These are phyloP conservation scores for Falcaria lacertinaria DNA, from an alignment of 2,888 invertebrate genomes.

Conservation along the genomic window DNA sequence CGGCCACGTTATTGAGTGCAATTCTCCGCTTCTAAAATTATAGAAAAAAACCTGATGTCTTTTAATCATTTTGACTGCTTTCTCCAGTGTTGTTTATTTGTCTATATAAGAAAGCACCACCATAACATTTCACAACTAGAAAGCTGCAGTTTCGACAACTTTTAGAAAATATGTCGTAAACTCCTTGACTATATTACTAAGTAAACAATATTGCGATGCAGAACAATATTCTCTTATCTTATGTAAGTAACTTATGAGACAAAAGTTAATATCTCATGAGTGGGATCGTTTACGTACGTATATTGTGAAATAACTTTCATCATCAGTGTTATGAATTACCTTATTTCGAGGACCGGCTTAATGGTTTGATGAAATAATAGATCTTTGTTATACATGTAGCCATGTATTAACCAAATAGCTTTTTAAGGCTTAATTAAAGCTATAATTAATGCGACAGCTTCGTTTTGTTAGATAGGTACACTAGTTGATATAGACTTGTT, in stretches of 20 bases:
- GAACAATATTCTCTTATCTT: conserved; percentile 20
- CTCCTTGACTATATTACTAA: conserved; percentile 10
- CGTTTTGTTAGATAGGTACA: too few species aligned
- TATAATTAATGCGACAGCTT: too few species aligned
- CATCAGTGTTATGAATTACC: neutral
- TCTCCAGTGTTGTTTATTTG: too few species aligned
- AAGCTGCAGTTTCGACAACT: conserved; percentile 1
- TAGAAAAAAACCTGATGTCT: too few species aligned
- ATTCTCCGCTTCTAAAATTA: too few species aligned
- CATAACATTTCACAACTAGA: neutral
- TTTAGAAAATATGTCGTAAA: conserved; percentile 6
- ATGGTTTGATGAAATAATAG: neutral
- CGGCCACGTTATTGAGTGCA: too few species aligned
- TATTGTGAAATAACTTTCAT: conserved; percentile 1
- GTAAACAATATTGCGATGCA: conserved; percentile 21
- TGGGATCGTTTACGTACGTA: conserved; percentile 1
- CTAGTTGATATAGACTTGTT: too few species aligned
- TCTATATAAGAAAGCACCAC: neutral
- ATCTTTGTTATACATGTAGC: neutral
- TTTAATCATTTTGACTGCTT: too few species aligned
- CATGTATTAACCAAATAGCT: neutral
- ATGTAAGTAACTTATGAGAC: conserved; percentile 12
- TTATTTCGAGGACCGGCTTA: neutral
- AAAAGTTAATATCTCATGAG: conserved; percentile 3
- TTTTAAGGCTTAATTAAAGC: too few species aligned